These are phyloP conservation scores for Taeniopygia guttata DNA, from an alignment of 2,797 vertebrate species.

Conservation along the genomic window DNA sequence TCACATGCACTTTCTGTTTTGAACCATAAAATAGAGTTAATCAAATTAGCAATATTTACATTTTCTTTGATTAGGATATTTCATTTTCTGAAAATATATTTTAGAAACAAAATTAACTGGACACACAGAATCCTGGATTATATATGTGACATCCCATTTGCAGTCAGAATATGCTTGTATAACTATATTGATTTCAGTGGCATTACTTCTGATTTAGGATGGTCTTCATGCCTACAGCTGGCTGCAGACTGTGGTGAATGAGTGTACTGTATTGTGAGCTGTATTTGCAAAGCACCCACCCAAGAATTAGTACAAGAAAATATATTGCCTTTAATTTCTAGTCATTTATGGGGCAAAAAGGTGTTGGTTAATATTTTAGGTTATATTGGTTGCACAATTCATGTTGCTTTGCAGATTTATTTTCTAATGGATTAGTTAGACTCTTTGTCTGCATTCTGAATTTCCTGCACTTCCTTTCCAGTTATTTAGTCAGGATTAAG, in stretches of 20 bases:
- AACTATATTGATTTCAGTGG: background rate
- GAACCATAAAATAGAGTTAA: background rate
- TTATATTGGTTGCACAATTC: slow-evolving; percentile 2
- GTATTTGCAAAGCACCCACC: background rate
- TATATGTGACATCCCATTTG: background rate
- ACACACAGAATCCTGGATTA: background rate
- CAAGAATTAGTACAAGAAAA: background rate
- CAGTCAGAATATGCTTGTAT: background rate
- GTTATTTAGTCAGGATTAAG: slow-evolving; percentile 74
- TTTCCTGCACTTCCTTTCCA: slow-evolving; percentile 69
- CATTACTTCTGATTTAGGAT: slow-evolving; percentile 11
- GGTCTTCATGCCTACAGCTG: slow-evolving; percentile 12
- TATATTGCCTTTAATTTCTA: background rate
- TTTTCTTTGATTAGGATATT: background rate
- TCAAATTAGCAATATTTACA: background rate
- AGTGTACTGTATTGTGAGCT: background rate
- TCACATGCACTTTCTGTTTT: background rate
- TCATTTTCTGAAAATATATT: background rate
- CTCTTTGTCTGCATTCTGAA: slow-evolving; percentile 41
- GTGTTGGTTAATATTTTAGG: background rate
- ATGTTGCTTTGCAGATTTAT: slow-evolving; percentile 37
- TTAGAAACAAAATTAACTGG: background rate
- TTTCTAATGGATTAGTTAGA: slow-evolving; percentile 62
- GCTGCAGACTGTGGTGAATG: background rate
- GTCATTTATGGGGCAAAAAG: accelerated